phyloP scores from a whole-genome alignment of 2,113 vertebrate species.

The Okapia johnstoni region DNA sequence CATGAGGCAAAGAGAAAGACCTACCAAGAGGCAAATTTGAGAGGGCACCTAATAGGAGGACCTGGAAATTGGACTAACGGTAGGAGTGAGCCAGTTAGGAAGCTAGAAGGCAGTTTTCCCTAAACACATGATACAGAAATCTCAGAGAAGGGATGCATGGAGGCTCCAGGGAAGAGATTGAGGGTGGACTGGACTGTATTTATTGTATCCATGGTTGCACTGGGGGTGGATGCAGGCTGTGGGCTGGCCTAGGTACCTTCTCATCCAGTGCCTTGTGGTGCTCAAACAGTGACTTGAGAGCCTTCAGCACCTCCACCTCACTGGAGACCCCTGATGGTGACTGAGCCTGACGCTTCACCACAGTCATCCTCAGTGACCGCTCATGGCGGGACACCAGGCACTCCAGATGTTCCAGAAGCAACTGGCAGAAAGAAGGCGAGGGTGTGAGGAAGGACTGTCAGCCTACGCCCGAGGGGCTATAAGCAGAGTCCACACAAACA shows the following conservation, averaged over 20 bases:
- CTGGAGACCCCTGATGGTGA: constrained; percentile 96
- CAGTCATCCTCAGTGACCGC: constrained; percentile 95
- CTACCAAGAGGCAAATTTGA: neutral
- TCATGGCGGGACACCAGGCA: constrained; percentile 97
- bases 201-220: neutral
- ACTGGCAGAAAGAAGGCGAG: constrained; percentile 74
- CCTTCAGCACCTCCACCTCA: constrained; percentile 97
- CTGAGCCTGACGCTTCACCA: constrained; percentile 96
- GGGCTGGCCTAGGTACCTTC: constrained; percentile 84
- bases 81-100: neutral
- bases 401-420: constrained; percentile 97
- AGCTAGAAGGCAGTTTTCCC: neutral
- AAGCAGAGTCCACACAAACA: neutral
- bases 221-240: accelerated
- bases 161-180: neutral
- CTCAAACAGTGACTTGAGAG: constrained; percentile 96
- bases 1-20: neutral
- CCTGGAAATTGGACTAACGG: neutral
- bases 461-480: neutral
- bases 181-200: neutral
- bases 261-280: constrained; percentile 98
- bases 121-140: neutral
- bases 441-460: neutral
- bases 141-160: neutral
- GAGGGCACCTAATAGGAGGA: neutral